Evolutionary conservation across 2,888 invertebrate species (phyloP), one percentile per base, ranked within the genome.

Genomic region (Lathronympha strigana): DNA sequence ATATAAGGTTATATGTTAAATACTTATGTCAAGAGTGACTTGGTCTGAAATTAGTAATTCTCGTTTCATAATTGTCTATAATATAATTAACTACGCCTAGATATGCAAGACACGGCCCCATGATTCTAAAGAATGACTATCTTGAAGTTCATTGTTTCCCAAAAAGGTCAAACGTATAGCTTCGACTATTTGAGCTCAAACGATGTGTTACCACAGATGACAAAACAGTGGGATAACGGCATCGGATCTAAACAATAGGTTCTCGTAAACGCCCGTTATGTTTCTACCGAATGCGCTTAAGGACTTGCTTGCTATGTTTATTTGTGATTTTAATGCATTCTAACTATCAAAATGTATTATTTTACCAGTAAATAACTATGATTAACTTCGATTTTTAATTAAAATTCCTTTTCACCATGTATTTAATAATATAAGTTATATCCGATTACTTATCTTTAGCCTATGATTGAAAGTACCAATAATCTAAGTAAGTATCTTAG

Each of bases 211-310:
- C 57, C 43, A 31, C 38, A 40, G 19, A 57, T 57, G 57, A 31
- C 31, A 57, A 57, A 63, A 40, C 28, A 40, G 43, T 21, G 43
- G 53, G 40, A 9, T 51, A 53, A 61, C 43, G 61, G 54, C 64
- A 57, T 31, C 57, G 57, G n/a, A 45, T 31, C 31, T 19, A 31
- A 57, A 57, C 57, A 57, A 57, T 57, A 45, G 57, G 31, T 43
- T 57, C 31, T 57, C 31, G 19, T 57, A 45, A 45, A 57, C 15
- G 21, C 40, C 57, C 57, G 57, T 57, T 36, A 53, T 54, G 28
- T 53, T 53, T 51, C 45, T 62, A 43, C 61, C 19, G 31, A 40
- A 45, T 21, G 43, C 53, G 43, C 53, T 36, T 19, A 36, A 36
- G 9, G 9, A 47, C 36, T 36, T 28, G 5, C 50, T 15, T 53